These are phyloP conservation scores for Euspilapteryx auroguttella DNA, from an alignment of 2,888 invertebrate genomes.

Conservation along the genomic window DNA sequence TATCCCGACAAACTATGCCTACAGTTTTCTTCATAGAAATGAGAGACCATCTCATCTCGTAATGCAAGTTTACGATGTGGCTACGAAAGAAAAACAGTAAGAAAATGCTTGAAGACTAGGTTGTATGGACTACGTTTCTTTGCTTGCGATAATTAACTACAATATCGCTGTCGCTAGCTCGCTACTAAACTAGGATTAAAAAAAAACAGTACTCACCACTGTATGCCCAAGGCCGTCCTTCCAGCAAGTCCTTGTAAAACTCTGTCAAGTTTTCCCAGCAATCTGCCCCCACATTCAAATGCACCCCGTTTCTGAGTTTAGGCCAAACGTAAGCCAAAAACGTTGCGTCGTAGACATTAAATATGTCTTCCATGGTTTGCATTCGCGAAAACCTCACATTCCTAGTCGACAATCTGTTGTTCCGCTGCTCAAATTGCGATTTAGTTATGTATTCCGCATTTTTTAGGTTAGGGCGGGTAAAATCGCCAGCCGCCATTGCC, in stretches of 20 bases:
- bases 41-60: no score
- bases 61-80: no score
- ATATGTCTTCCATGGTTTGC: constrained; percentile 26
- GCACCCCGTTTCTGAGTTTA: constrained; percentile 33
- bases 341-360: constrained; percentile 42
- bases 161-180: no score
- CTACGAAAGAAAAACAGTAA: no score
- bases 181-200: no score
- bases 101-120: no score
- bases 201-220: constrained; percentile 38
- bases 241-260: constrained; percentile 37
- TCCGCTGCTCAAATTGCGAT: not conserved
- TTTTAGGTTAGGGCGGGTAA: not conserved
- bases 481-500: not conserved
- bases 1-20: no score
- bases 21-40: no score
- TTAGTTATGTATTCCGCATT: not conserved
- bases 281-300: constrained; percentile 27
- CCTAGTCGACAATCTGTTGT: not conserved
- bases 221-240: constrained; percentile 52
- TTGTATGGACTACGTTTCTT: no score
- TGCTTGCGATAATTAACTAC: no score
- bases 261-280: constrained; percentile 45
- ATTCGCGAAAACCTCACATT: not conserved
- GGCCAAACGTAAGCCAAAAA: constrained; percentile 48